Evolutionary conservation across 2,113 vertebrate genomes (phyloP).

Genomic region (Malurus cyaneus): DNA sequence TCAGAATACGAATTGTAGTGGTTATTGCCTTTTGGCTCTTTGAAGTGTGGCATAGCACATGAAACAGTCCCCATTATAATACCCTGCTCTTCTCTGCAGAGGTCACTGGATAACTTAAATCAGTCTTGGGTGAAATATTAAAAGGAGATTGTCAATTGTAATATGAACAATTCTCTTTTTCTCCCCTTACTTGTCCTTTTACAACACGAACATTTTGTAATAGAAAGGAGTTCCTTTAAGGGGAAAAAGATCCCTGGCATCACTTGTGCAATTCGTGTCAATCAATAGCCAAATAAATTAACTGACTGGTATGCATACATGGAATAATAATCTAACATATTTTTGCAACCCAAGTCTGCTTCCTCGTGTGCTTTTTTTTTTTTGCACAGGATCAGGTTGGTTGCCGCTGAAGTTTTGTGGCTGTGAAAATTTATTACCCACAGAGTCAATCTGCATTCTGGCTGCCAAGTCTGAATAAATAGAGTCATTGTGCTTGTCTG

Average conservation of each 20-base stretch:
- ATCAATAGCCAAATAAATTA: constrained; percentile 66
- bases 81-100: constrained; percentile 29
- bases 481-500: constrained; percentile 84
- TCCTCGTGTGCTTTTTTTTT: constrained; percentile 69
- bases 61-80: constrained; percentile 31
- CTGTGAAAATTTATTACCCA: constrained; percentile 83
- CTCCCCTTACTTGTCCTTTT: constrained; percentile 31
- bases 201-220: constrained; percentile 51
- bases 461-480: constrained; percentile 83
- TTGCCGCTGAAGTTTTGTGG: constrained; percentile 76
- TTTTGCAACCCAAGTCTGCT: constrained; percentile 67
- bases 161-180: constrained; percentile 4
- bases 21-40: constrained; percentile 48
- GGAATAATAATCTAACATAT: constrained; percentile 72
- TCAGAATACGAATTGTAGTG: constrained; percentile 8
- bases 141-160: constrained; percentile 64
- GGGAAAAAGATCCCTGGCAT: constrained; percentile 38
- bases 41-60: constrained; percentile 15
- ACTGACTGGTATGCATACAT: constrained; percentile 56
- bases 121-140: constrained; percentile 64
- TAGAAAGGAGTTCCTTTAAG: constrained; percentile 46
- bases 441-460: constrained; percentile 80
- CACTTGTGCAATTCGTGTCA: constrained; percentile 55
- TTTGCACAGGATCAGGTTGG: constrained; percentile 66
- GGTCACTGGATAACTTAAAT: constrained; percentile 63